Conservation (phyloP, 2,797 vertebrate genomes). For the Neoniphon sammara region DNA sequence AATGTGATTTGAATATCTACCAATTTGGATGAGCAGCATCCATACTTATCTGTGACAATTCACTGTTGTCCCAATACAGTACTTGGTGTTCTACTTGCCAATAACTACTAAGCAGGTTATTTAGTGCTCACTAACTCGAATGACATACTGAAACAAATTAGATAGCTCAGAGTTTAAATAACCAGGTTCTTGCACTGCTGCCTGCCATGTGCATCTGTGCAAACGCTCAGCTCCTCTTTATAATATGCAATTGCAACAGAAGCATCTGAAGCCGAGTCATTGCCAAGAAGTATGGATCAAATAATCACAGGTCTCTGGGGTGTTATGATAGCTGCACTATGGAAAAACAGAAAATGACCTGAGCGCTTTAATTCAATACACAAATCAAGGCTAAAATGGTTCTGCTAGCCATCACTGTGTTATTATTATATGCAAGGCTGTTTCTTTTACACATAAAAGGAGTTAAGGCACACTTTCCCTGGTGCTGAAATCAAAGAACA, state of each 20-base stretch:
- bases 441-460: not conserved
- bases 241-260: constrained; percentile 25
- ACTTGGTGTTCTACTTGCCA: not conserved
- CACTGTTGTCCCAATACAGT: constrained; percentile 4
- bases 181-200: not conserved
- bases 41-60: not conserved
- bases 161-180: not conserved
- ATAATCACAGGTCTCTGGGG: constrained; percentile 23
- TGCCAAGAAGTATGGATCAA: constrained; percentile 40
- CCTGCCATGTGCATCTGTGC: not conserved
- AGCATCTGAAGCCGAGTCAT: not conserved
- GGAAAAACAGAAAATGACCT: not conserved
- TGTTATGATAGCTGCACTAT: not conserved
- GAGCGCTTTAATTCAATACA: constrained; percentile 23
- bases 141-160: not conserved
- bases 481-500: not conserved
- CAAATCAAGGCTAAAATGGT: constrained; percentile 24
- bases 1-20: not conserved
- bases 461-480: not conserved
- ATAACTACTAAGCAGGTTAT: not conserved
- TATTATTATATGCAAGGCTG: not conserved
- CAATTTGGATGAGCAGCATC: not conserved
- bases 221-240: not conserved
- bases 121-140: not conserved
- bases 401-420: not conserved